Percentiles rank a stretch among this genome's conserved stretches.
Evolutionary conservation across 2,113 vertebrate species (phyloP).

Genomic region (Australoheros scitulus): DNA sequence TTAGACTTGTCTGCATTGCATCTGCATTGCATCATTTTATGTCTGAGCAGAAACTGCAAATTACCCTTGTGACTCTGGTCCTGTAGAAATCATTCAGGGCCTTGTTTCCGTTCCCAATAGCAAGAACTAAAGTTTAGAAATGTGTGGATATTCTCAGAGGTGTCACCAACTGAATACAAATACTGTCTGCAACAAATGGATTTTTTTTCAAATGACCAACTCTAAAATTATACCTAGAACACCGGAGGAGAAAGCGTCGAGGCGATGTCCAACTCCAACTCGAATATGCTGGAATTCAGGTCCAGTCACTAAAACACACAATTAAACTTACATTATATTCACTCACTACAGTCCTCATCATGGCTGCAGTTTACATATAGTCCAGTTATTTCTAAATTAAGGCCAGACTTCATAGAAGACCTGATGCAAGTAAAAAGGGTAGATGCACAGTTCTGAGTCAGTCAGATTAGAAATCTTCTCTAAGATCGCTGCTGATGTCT

Average conservation of each 20-base stretch:
- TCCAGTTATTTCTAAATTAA: not conserved
- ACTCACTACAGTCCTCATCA: not conserved
- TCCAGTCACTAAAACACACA: conserved; percentile 83
- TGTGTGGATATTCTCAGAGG: not conserved
- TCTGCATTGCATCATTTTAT: not conserved
- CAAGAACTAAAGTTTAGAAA: conserved; percentile 83
- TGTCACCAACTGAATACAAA: not conserved
- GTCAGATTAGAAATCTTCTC: not conserved
- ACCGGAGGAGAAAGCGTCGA: conserved; percentile 88
- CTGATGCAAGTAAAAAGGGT: not conserved
- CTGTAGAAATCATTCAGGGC: conserved; percentile 80
- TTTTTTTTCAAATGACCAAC: not conserved
- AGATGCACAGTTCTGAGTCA: not conserved
- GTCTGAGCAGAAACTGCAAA: not conserved
- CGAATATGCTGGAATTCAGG: conserved; percentile 80
- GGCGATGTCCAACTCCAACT: conserved; percentile 87
- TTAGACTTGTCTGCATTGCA: not conserved
- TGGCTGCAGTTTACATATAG: not conserved
- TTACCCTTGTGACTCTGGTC: conserved; percentile 86
- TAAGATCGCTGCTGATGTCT: not conserved
- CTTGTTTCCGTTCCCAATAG: conserved; percentile 82
- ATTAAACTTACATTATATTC: not conserved
- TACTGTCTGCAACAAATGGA: not conserved
- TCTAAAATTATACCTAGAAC: conserved; percentile 83
- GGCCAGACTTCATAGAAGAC: not conserved